A percentile compares a stretch with the other conserved stretches of the same genome.
Conservation (phyloP, 2,888 invertebrate species). For the Cheilosia scutellata region DNA sequence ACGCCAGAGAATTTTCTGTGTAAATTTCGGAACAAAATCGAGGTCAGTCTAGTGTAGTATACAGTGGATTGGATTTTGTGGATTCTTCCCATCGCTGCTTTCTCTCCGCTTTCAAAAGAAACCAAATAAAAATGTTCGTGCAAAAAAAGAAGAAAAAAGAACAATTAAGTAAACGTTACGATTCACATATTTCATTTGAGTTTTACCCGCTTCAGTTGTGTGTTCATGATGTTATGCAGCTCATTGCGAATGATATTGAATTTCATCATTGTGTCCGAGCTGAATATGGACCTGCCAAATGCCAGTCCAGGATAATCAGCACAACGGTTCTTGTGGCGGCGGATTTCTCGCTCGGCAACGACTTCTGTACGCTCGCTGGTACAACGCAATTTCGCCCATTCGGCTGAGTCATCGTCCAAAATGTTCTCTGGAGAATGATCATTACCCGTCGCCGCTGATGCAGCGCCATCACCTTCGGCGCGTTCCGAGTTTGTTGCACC, state of each 20-base stretch:
- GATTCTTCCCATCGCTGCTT: conserved; percentile 63
- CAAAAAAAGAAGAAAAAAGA: conserved; percentile 35
- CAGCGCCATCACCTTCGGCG: conserved; percentile 78
- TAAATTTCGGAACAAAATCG: conserved; percentile 48
- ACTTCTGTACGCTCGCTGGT: conserved; percentile 95
- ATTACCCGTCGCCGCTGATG: conserved; percentile 85
- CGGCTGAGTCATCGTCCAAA: conserved; percentile 88
- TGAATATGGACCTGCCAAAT: conserved; percentile 96
- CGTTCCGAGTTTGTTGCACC: conserved; percentile 77
- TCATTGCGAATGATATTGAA: conserved; percentile 98
- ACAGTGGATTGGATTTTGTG: conserved; percentile 2
- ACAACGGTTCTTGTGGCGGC: conserved; percentile 90
- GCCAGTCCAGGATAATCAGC: conserved; percentile 97
- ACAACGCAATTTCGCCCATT: conserved; percentile 93
- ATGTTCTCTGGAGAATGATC: conserved; percentile 84
- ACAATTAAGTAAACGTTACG: conserved; percentile 27
- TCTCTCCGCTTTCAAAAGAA: conserved; percentile 50
- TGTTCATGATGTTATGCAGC: conserved; percentile 98
- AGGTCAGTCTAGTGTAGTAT: conserved; percentile 51
- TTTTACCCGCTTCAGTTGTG: conserved; percentile 96
- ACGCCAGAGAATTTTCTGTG: conserved; percentile 13
- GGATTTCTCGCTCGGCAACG: conserved; percentile 92
- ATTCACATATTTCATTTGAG: conserved; percentile 33
- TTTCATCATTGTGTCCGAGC: conserved; percentile 99
- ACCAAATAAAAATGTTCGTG: conserved; percentile 17